Base-by-base conservation (phyloP, 2,797 vertebrate species). In the Erethizon dorsatum region DNA sequence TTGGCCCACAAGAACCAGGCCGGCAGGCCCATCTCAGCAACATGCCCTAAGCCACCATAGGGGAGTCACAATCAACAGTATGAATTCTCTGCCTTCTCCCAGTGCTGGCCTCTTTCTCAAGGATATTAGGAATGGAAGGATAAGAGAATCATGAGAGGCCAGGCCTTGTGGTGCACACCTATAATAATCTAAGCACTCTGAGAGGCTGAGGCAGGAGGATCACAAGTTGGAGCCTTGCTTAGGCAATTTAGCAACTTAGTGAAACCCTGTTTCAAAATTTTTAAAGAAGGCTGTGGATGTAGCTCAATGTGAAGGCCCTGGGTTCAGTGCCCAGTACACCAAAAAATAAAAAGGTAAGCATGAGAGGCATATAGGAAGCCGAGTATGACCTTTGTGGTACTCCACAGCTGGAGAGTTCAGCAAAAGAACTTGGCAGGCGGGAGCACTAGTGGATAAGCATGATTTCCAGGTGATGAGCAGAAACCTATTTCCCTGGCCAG, bases 81-180 rank as follows among this genome's bases (percentile, higher is more conserved):
- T 0, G 75, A 83, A 85, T 56, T 37, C n/a, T 88, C 84, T 71
- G 59, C 33, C 84, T 84, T 78, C 80, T 97, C 77, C 92, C 37
- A 65, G 18, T 6, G 10, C 18, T 50, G 77, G 33, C 80, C 37
- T 83, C 83, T 54, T 97, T 84, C 88, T 84, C 5, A 6, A 45
- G 41, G 20, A 82, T 41, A 13, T 52, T 12, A 88, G 37, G 47
- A 67, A 91, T 73, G 56, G n/a, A 65, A 93, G 8, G 45, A 24
- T 1, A 13, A 4, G 17, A 85, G 6, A 41, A 50, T 41, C 71
- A 47, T 15, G 26, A 50, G 45, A 8, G 14, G 73, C 13, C 13
- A 50, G 45, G 73, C 45, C 17, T 12, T 50, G 13, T 9, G 45
- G 13, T 47, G 26, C 45, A 77, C 45, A 50, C 14, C 13, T 31